Percentiles rank a stretch among this genome's conserved stretches.
Conservation (phyloP, 2,797 vertebrate genomes). For the Micropoecilia bifurca region DNA sequence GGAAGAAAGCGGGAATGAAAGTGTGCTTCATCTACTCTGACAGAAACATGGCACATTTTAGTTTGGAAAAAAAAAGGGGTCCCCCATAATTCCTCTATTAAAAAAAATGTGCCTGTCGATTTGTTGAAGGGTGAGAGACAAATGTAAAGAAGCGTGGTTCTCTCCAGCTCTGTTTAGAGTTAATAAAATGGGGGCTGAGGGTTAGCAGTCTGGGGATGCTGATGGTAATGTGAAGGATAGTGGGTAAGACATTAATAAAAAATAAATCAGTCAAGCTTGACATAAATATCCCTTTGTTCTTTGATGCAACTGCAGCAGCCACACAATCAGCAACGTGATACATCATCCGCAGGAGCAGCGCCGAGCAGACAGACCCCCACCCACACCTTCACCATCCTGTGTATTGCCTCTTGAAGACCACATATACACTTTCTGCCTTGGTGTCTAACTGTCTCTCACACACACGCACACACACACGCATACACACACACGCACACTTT, state of each 20-base stretch:
- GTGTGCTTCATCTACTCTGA: slow-evolving; percentile 44
- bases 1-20: slow-evolving; percentile 54
- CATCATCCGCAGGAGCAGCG: slow-evolving; percentile 32
- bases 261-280: slow-evolving; percentile 76
- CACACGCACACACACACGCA: not conserved
- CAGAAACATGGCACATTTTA: slow-evolving; percentile 63
- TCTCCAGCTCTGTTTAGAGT: slow-evolving; percentile 43
- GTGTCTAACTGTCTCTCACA: slow-evolving; percentile 25
- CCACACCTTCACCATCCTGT: slow-evolving; percentile 24
- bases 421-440: slow-evolving; percentile 42
- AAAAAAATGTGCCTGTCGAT: slow-evolving; percentile 23
- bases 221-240: slow-evolving; percentile 33
- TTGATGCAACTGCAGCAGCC: slow-evolving; percentile 73
- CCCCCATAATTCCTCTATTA: slow-evolving; percentile 10
- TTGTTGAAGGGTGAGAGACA: slow-evolving; percentile 44
- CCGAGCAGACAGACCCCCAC: slow-evolving; percentile 2
- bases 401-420: slow-evolving; percentile 44
- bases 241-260: slow-evolving; percentile 80
- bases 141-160: slow-evolving; percentile 57
- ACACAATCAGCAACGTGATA: slow-evolving; percentile 65
- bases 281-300: slow-evolving; percentile 84
- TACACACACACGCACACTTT: slow-evolving; percentile 13
- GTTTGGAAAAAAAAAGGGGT: slow-evolving; percentile 38
- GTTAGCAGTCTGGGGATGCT: slow-evolving; percentile 33
- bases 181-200: slow-evolving; percentile 51